Base-by-base conservation (phyloP, 2,888 invertebrate species). In the Pocota personata region DNA sequence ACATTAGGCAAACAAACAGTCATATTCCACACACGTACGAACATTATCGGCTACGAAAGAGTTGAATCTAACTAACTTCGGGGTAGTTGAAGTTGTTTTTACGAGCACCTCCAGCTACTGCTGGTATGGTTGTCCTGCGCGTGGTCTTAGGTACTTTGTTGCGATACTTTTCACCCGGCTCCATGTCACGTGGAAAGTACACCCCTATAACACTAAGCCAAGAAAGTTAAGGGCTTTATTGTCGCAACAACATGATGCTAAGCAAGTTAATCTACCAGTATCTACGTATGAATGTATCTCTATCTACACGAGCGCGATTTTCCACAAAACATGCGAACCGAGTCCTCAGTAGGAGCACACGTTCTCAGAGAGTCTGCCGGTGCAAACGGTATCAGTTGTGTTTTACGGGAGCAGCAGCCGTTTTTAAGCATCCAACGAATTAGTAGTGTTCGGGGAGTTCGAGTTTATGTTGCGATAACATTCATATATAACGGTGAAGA, bases 371-470 rank as follows among this genome's bases (percentile, higher is more conserved):
- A 72, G 66, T 82, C 52, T 52, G 43, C 52, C 73, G 57, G 71
- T 75, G 67, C 40, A 64, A 73, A 64, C 55, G 67, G 78, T 73
- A 67, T 73, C 32, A 69, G 78, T 84, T 69, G 83, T 83, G 69
- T 62, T 40, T 50, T 67, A 57, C 67, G 40, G 55, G 8, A 67
- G 72, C 60, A 67, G 72, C 52, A 60, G 37, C 43, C 24, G 35
- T 60, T 24, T 55, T 37, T 43, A 60, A 82, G 66, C 52, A 60
- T 72, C 57, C n/a, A n/a, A n/a, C 24, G 12, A 37, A 32, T 67
- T 62, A 37, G n/a, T 60, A 35, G 14, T 30, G 60, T 12, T 57
- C 55, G 76, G 16, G 48, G 43, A 67, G 76, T 57, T 76, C 76
- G 14, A 40, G 14, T 40, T 40, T 14, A n/a, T 37, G 19, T 5